Conservation (phyloP, 2,113 vertebrate species). For the Sorex fumeus region DNA sequence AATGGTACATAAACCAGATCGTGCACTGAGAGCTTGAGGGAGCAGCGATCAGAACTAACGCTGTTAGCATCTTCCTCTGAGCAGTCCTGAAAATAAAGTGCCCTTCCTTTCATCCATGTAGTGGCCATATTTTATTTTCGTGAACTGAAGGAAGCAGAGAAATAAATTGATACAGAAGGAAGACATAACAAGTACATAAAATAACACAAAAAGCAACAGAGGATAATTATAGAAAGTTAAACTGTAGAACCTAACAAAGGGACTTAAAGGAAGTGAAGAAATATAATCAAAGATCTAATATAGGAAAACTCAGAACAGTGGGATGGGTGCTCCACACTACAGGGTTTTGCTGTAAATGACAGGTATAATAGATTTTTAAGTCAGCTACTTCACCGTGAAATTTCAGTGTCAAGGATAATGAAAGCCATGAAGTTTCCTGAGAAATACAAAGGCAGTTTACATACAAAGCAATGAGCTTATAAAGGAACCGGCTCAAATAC, state of each 20-base stretch:
- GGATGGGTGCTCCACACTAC: neutral
- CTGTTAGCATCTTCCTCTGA: too few relatives aligned
- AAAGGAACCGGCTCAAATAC: neutral
- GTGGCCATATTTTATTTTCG: too few relatives aligned
- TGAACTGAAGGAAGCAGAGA: conserved; percentile 16
- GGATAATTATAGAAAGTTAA: neutral
- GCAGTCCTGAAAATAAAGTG: too few relatives aligned
- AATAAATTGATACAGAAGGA: neutral
- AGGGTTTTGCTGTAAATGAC: neutral
- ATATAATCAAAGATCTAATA: neutral
- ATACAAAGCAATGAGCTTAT: neutral
- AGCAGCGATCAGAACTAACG: too few relatives aligned
- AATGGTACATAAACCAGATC: too few relatives aligned
- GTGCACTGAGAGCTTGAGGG: too few relatives aligned
- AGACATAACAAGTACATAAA: neutral
- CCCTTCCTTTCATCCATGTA: too few relatives aligned
- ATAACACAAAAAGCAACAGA: neutral
- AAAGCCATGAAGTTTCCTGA: neutral
- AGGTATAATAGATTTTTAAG: neutral
- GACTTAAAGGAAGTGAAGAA: neutral
- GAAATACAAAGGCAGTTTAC: neutral
- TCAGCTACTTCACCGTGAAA: neutral
- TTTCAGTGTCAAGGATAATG: neutral
- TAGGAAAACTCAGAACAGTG: neutral
- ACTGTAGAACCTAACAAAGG: neutral